Conservation (phyloP, 2,888 invertebrate genomes). For the Synergus japonicus region DNA sequence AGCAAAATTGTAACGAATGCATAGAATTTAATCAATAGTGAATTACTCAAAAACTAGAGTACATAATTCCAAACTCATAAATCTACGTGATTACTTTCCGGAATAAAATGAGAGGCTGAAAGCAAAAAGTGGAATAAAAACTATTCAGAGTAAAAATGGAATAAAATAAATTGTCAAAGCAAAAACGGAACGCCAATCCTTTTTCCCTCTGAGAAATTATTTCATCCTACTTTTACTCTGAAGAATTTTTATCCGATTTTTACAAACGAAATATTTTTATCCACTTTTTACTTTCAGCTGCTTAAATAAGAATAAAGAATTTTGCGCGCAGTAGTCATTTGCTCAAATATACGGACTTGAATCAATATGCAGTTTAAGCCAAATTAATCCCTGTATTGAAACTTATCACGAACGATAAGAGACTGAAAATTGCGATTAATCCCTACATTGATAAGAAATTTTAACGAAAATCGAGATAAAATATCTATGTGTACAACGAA, state of each 20-base stretch:
- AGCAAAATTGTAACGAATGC: neutral
- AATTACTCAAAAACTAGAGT: neutral
- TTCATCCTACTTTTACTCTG: neutral
- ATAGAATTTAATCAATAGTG: neutral
- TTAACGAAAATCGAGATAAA: neutral
- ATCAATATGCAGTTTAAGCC: neutral
- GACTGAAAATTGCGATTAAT: conserved; percentile 44
- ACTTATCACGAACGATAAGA: neutral
- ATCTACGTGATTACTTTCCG: neutral
- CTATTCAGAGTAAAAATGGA: no score
- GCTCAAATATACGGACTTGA: conserved; percentile 34
- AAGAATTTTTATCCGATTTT: no score
- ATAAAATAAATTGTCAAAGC: no score
- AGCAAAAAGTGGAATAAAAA: no score
- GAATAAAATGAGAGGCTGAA: neutral
- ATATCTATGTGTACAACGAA: neutral
- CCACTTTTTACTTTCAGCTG: no score
- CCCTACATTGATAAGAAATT: conserved; percentile 17
- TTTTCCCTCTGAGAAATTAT: no score
- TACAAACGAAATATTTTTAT: no score
- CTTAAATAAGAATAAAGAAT: neutral
- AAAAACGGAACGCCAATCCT: no score
- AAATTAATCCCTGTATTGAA: neutral
- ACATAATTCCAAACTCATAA: neutral
- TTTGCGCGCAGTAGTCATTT: neutral